Evolutionary conservation across 2,113 vertebrate species (phyloP), one percentile per base, ranked within the genome.

Genomic region (Spermophilus dauricus): DNA sequence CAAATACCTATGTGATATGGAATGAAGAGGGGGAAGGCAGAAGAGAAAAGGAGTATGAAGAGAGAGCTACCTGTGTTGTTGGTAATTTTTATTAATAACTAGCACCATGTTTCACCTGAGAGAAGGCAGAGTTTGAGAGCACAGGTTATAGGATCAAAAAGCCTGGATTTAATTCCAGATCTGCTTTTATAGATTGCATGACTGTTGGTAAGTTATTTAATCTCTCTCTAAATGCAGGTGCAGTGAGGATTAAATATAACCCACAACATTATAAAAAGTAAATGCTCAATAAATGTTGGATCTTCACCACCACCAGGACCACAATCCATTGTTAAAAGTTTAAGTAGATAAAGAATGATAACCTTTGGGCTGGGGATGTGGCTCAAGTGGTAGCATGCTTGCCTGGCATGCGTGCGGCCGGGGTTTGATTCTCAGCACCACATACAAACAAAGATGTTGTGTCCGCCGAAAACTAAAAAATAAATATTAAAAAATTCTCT

Each of bases 61-160:
- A 61, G 37, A n/a, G 0, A 86, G 30, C 28, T 83, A 61, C 8
- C 32, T 63, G 28, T 34, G 28, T 45, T 73, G 45, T 20, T 72
- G 78, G 22, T 14, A 84, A n/a, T 53, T 89, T 81, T 86, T 67
- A 77, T 82, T 92, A 82, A 92, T 92, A 93, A 45, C 22, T 58
- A 65, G 39, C 91, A 42, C 81, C 56, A 51, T 42, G 2, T 32
- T 67, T 32, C 20, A 51, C 5, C 37, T 67, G 65, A 13, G 70
- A 76, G 7, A 69, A 95, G 85, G 61, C 82, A 75, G 11, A 0
- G 26, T 89, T 96, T 85, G 78, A 67, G 53, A 82, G 39, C 10
- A 87, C 5, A 90, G 61, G 42, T 48, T 81, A 13, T 56, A 30
- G 67, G 69, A 75, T 67, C 1, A 20, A 83, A 89, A 32, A 72